Evolutionary conservation across 2,113 vertebrate genomes (phyloP).

Genomic region (Solea solea): DNA sequence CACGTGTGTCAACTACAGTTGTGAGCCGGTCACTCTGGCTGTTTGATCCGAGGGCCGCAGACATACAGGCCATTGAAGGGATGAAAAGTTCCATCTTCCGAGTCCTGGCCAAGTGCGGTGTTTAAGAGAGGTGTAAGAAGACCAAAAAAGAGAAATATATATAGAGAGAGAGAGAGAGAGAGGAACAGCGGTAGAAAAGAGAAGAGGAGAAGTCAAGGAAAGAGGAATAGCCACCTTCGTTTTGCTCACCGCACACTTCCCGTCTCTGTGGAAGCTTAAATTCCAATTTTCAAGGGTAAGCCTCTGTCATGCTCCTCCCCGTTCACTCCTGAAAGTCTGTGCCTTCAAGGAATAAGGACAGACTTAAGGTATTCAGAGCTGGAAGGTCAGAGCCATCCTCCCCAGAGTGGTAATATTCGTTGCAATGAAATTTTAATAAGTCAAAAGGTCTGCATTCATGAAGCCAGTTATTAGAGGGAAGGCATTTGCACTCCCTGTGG

Average conservation of each 20-base stretch:
- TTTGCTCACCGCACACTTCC: conserved; percentile 13
- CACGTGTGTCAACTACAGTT: conserved; percentile 34
- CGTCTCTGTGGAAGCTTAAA: conserved; percentile 51
- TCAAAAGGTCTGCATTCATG: conserved; percentile 29
- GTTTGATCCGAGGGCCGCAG: conserved; percentile 84
- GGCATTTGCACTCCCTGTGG: neutral
- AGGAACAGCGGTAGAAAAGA: neutral
- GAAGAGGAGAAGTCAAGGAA: neutral
- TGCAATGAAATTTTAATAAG: conserved; percentile 37
- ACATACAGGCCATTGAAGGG: conserved; percentile 85
- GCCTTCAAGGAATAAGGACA: conserved; percentile 29
- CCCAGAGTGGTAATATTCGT: conserved; percentile 8
- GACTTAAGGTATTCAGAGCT: conserved; percentile 16
- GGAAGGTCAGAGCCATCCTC: conserved; percentile 21
- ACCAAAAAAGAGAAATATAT: neutral
- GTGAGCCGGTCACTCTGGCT: conserved; percentile 78
- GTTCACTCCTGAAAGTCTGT: conserved; percentile 11
- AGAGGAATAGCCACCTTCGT: conserved; percentile 6
- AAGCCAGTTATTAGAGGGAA: conserved; percentile 18
- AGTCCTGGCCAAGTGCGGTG: conserved; percentile 47
- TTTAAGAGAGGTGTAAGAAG: conserved; percentile 21
- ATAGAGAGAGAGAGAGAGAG: neutral
- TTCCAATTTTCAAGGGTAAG: conserved; percentile 13
- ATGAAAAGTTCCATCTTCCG: conserved; percentile 81
- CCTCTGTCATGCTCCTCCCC: conserved; percentile 45